Evolutionary conservation across 2,113 vertebrate genomes (phyloP).

Genomic region (Trochalopteron elliotii): DNA sequence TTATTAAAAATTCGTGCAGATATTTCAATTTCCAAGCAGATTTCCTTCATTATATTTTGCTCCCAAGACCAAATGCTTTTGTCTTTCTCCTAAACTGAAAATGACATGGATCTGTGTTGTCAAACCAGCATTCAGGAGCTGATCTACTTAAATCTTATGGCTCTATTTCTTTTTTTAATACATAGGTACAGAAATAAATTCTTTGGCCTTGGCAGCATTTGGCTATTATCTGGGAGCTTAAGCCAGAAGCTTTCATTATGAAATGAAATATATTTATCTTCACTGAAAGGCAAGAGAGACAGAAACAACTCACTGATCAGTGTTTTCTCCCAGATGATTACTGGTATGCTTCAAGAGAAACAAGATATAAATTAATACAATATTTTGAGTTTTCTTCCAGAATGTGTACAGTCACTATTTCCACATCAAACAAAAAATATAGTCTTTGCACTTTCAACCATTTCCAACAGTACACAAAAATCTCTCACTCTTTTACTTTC

Average conservation of each 20-base stretch:
- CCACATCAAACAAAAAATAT: conserved; percentile 56
- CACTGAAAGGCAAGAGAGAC: neutral
- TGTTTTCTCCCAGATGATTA: conserved; percentile 3
- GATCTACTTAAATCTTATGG: neutral
- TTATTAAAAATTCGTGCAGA: neutral
- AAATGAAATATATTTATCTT: conserved; percentile 19
- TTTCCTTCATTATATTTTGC: neutral
- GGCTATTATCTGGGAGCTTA: neutral
- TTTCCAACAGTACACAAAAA: conserved; percentile 66
- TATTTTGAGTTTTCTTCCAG: conserved; percentile 58
- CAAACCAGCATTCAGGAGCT: neutral
- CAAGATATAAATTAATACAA: conserved; percentile 56
- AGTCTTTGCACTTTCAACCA: conserved; percentile 49
- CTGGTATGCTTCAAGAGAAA: conserved; percentile 60
- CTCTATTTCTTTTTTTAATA: neutral
- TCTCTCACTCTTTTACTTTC: conserved; percentile 66
- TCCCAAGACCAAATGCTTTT: neutral
- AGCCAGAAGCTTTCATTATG: conserved; percentile 2
- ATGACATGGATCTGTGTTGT: neutral
- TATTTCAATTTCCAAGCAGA: neutral
- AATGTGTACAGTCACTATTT: conserved; percentile 40
- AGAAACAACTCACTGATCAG: neutral
- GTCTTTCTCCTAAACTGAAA: neutral
- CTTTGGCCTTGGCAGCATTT: conserved; percentile 9
- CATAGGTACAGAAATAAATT: neutral